phyloP scores from a whole-genome alignment of 2,113 vertebrate species.

The Zonotrichia leucophrys region DNA sequence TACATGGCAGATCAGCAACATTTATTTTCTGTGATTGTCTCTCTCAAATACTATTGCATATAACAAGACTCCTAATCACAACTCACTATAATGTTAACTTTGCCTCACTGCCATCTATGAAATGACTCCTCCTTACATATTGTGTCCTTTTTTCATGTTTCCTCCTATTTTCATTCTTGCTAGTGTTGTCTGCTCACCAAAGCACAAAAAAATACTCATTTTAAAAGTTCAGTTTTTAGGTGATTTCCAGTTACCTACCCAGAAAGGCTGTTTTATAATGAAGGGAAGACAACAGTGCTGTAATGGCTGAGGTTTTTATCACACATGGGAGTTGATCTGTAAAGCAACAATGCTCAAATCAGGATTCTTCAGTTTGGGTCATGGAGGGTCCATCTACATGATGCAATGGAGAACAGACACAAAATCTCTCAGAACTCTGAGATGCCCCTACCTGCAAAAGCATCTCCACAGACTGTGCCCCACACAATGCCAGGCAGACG shows the following conservation, averaged over 20 bases:
- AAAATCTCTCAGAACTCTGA: background rate
- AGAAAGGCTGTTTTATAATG: background rate
- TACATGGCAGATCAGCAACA: background rate
- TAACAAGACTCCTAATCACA: background rate
- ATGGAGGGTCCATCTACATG: background rate
- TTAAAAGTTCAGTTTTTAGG: background rate
- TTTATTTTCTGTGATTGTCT: background rate
- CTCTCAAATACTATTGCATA: background rate
- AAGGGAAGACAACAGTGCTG: background rate
- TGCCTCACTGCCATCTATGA: background rate
- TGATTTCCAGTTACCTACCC: background rate
- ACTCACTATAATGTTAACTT: background rate
- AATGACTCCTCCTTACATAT: background rate
- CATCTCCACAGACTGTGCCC: background rate
- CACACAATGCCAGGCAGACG: background rate
- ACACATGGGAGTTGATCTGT: background rate
- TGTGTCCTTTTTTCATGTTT: background rate
- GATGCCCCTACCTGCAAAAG: background rate
- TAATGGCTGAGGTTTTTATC: background rate
- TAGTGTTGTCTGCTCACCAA: background rate
- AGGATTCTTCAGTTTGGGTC: background rate
- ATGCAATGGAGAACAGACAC: background rate
- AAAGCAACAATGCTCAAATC: background rate
- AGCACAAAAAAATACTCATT: background rate
- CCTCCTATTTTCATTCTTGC: background rate